These are phyloP conservation scores for Vultur gryphus DNA, from an alignment of 2,797 vertebrate species.

Conservation along the genomic window DNA sequence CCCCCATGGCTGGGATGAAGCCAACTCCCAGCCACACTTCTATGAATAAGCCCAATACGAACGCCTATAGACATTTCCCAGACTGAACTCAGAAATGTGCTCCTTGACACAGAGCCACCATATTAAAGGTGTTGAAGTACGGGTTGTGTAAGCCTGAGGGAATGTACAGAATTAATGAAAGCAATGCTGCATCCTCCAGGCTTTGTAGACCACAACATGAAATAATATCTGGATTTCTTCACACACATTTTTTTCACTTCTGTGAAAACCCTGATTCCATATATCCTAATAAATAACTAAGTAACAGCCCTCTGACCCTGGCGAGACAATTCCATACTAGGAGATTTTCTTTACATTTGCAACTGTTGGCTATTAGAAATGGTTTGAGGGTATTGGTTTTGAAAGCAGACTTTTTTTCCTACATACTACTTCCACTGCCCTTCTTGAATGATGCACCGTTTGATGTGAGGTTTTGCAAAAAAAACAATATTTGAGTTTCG, in stretches of 20 bases:
- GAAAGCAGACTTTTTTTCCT: not conserved
- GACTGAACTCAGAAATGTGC: not conserved
- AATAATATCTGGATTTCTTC: not conserved
- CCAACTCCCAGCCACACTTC: slow-evolving; percentile 21
- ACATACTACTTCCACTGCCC: not conserved
- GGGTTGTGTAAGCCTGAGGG: slow-evolving; percentile 12
- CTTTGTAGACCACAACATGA: slow-evolving; percentile 9
- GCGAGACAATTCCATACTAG: not conserved
- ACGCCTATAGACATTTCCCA: slow-evolving; percentile 17
- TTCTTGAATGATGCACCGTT: not conserved
- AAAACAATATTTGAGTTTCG: not conserved
- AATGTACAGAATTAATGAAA: not conserved
- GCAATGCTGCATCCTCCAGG: not conserved
- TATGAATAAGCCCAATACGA: slow-evolving; percentile 15
- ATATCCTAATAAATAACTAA: slow-evolving; percentile 18
- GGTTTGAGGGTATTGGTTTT: not conserved
- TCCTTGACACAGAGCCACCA: not conserved
- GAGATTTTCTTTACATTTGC: slow-evolving; percentile 17
- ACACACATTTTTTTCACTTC: not conserved
- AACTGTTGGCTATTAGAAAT: not conserved
- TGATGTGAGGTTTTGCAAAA: not conserved
- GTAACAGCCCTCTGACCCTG: not conserved
- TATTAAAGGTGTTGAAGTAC: slow-evolving; percentile 9
- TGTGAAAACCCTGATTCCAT: slow-evolving; percentile 11
- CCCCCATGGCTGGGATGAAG: not conserved